These are phyloP conservation scores for Caenorhabditis sp. DNA, from an alignment of 2,888 invertebrate genomes.

Conservation along the genomic window DNA sequence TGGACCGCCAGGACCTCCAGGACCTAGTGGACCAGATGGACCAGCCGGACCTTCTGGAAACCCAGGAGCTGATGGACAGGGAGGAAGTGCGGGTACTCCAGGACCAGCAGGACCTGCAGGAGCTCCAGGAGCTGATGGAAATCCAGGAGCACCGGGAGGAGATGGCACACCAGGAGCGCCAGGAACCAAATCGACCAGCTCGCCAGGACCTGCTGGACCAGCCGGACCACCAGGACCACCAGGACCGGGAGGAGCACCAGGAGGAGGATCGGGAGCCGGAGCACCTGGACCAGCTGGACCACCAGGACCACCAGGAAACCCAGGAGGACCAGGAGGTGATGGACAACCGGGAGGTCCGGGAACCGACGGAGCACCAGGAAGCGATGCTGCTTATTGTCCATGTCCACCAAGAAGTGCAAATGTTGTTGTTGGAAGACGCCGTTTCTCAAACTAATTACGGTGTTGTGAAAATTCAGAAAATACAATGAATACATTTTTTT, in stretches of 20 bases:
- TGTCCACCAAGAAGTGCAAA: slow-evolving; percentile 43
- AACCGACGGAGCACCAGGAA: slow-evolving; percentile 47
- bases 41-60: slow-evolving; percentile 46
- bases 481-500: too few relatives aligned
- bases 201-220: slow-evolving; percentile 48
- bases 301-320: slow-evolving; percentile 50
- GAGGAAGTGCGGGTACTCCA: slow-evolving; percentile 29
- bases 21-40: slow-evolving; percentile 43
- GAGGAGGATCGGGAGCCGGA: slow-evolving; percentile 46
- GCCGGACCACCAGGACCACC: slow-evolving; percentile 49
- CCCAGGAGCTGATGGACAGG: slow-evolving; percentile 37
- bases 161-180: slow-evolving; percentile 45
- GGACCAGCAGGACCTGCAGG: slow-evolving; percentile 46
- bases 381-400: slow-evolving; percentile 48
- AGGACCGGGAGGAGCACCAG: slow-evolving; percentile 47
- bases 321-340: slow-evolving; percentile 44
- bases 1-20: slow-evolving; percentile 47
- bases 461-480: too few relatives aligned
- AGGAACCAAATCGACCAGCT: slow-evolving; percentile 42
- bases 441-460: slow-evolving; percentile 36
- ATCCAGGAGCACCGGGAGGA: slow-evolving; percentile 39
- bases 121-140: slow-evolving; percentile 39
- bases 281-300: slow-evolving; percentile 49
- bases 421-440: slow-evolving; percentile 21
- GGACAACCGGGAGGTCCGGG: slow-evolving; percentile 55